phyloP scores from a whole-genome alignment of 2,797 vertebrate genomes.

The Lepus townsendii region DNA sequence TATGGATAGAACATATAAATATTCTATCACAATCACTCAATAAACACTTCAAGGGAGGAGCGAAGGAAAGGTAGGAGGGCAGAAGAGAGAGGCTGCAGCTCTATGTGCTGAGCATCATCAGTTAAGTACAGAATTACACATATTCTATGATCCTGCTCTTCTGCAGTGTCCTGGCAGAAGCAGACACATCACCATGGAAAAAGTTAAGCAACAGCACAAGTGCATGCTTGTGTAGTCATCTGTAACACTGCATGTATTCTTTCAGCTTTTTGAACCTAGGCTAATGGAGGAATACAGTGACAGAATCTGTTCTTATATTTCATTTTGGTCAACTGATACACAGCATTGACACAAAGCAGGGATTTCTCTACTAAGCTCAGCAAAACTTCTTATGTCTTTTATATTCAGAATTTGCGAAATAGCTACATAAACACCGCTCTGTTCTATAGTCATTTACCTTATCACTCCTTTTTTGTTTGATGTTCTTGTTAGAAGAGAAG shows the following conservation, averaged over 20 bases:
- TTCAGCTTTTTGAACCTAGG: not conserved
- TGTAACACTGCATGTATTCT: not conserved
- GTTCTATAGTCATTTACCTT: not conserved
- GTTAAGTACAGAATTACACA: not conserved
- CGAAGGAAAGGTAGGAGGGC: not conserved
- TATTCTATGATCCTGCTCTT: not conserved
- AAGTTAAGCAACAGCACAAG: not conserved
- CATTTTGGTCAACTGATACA: not conserved
- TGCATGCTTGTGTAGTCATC: not conserved
- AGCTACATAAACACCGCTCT: not conserved
- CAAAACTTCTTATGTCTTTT: conserved; percentile 27
- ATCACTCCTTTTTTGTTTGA: not conserved
- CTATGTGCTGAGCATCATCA: not conserved
- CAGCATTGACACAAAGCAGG: not conserved
- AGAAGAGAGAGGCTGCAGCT: not conserved
- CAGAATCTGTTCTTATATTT: not conserved
- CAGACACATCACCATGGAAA: not conserved
- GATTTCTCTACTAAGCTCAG: not conserved
- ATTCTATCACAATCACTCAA: conserved; percentile 1
- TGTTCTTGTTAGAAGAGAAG: conserved; percentile 15
- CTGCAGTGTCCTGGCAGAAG: not conserved
- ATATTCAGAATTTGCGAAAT: conserved; percentile 39
- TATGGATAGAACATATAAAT: not conserved
- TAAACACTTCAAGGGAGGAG: not conserved
- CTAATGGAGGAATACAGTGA: not conserved